These are phyloP conservation scores for Rhadina sibilatrix DNA, from an alignment of 2,113 vertebrate genomes.

Conservation along the genomic window DNA sequence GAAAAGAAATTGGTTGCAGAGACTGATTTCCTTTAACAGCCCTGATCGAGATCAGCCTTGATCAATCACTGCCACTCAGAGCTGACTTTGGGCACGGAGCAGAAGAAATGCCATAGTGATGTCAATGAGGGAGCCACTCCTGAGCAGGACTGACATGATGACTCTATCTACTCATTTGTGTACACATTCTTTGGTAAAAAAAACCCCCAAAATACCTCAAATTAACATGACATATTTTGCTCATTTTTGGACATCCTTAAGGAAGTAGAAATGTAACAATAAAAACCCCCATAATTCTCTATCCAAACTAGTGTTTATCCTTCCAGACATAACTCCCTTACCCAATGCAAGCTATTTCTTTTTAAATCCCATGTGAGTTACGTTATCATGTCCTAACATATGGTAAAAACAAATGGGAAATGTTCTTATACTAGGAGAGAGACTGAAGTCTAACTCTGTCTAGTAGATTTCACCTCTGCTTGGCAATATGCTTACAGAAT, in stretches of 20 bases:
- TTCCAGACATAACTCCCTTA: background rate
- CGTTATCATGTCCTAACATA: background rate
- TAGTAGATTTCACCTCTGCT: background rate
- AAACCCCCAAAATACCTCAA: background rate
- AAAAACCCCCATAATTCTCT: background rate
- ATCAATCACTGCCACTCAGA: background rate
- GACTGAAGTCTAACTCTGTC: conserved; percentile 40
- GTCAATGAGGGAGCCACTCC: background rate
- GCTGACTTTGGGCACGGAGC: background rate
- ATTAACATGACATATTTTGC: background rate
- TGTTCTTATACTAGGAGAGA: background rate
- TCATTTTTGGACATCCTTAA: background rate
- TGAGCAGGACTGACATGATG: background rate
- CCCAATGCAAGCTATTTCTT: background rate
- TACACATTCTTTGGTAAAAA: background rate
- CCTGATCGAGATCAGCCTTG: background rate
- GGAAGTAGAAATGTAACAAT: background rate
- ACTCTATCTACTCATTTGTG: background rate
- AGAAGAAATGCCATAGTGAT: background rate
- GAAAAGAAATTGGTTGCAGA: background rate
- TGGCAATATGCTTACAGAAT: conserved; percentile 22
- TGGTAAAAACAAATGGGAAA: conserved; percentile 15
- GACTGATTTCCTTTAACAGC: background rate
- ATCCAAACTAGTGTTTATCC: background rate
- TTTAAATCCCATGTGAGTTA: background rate